Evolutionary conservation across 2,888 invertebrate species (phyloP).

Genomic region (Drosophila paramelanica): DNA sequence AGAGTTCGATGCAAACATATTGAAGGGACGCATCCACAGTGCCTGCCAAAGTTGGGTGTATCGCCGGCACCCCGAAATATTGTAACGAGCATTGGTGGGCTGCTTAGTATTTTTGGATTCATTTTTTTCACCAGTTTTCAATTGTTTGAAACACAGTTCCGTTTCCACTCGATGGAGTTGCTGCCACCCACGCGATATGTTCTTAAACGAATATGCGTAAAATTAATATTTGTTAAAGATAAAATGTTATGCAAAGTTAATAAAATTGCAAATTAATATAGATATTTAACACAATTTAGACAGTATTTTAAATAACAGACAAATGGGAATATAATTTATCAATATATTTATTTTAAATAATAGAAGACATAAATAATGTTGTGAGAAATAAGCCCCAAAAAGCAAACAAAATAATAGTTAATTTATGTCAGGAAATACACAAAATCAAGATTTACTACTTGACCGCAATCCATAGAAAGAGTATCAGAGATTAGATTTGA

Average conservation of each 20-base stretch:
- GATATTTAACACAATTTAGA: too few species aligned
- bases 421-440: neutral
- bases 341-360: neutral
- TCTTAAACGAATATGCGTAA: constrained; percentile 2
- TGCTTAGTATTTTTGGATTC: constrained; percentile 12
- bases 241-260: neutral
- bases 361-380: too few species aligned
- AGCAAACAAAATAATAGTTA: neutral
- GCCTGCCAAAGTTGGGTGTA: constrained; percentile 21
- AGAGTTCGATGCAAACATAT: constrained; percentile 75
- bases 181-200: constrained; percentile 13
- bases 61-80: constrained; percentile 32
- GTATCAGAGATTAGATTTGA: constrained; percentile 11
- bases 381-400: neutral
- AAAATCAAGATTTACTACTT: constrained; percentile 23
- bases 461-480: constrained; percentile 4
- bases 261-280: too few species aligned
- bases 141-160: constrained; percentile 9
- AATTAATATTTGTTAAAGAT: neutral
- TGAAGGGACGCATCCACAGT: constrained; percentile 50
- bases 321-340: neutral
- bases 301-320: too few species aligned
- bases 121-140: constrained; percentile 15
- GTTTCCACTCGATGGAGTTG: constrained; percentile 1
- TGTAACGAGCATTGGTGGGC: constrained; percentile 29